Evolutionary conservation across 2,797 vertebrate genomes (phyloP).

Genomic region (Mormyrus proboscirostris): DNA sequence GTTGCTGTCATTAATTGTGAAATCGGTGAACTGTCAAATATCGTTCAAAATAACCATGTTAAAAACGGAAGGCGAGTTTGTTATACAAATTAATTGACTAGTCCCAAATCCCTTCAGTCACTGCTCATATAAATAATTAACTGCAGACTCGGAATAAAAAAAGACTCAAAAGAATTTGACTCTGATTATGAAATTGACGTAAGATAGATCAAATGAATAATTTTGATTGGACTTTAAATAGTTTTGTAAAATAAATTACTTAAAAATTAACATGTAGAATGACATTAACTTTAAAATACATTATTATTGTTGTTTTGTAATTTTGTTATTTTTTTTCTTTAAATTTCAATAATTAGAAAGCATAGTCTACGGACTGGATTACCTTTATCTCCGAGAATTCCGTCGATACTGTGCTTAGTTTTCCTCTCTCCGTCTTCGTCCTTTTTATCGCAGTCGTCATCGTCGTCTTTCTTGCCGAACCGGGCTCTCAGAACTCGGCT

Average conservation of each 20-base stretch:
- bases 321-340: background rate
- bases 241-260: background rate
- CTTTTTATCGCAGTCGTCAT: conserved; percentile 91
- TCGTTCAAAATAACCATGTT: conserved; percentile 81
- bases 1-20: conserved; percentile 77
- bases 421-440: conserved; percentile 96
- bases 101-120: conserved; percentile 61
- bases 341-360: background rate
- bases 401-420: conserved; percentile 97
- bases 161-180: background rate
- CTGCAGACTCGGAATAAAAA: conserved; percentile 45
- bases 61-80: conserved; percentile 67
- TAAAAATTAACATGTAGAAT: background rate
- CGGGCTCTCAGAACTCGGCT: conserved; percentile 98
- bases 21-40: conserved; percentile 83
- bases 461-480: conserved; percentile 98
- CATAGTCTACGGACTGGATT: conserved; percentile 27
- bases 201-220: background rate
- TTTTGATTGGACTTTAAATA: background rate
- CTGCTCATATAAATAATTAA: conserved; percentile 73
- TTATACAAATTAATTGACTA: conserved; percentile 90
- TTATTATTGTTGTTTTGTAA: background rate
- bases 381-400: conserved; percentile 99
- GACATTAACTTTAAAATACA: background rate
- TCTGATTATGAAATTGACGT: background rate